Conservation (phyloP, 2,113 vertebrate genomes). For the Alectura lathami region DNA sequence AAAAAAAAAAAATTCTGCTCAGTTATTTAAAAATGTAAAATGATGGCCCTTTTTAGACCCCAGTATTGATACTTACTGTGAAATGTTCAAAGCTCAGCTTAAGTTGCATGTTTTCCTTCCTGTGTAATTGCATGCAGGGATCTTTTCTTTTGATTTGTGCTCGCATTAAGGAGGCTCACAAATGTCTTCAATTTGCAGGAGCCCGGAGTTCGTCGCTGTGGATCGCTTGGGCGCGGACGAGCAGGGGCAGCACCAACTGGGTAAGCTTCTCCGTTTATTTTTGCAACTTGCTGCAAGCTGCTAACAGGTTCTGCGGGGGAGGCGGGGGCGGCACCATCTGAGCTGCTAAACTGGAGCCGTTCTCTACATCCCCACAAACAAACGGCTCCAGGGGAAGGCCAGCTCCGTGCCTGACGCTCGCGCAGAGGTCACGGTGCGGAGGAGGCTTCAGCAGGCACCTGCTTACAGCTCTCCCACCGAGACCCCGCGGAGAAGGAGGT, state of each 20-base stretch:
- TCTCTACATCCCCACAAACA: not conserved
- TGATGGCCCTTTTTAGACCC: conserved; percentile 64
- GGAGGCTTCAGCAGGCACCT: not conserved
- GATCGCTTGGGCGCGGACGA: conserved; percentile 6
- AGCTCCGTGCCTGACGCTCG: rapidly evolving
- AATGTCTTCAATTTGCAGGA: conserved; percentile 71
- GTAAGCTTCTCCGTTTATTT: conserved; percentile 62
- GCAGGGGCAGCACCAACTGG: conserved; percentile 39
- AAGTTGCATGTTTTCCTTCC: conserved; percentile 80
- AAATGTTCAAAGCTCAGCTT: conserved; percentile 66
- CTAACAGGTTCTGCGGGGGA: not conserved
- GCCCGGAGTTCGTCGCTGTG: not conserved
- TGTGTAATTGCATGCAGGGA: conserved; percentile 80
- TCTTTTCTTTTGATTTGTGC: conserved; percentile 22
- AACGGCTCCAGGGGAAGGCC: not conserved
- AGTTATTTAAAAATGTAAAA: conserved; percentile 70
- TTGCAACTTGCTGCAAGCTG: not conserved
- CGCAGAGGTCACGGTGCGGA: rapidly evolving
- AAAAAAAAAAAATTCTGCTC: no score
- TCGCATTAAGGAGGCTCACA: conserved; percentile 24
- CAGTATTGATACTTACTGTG: conserved; percentile 62
- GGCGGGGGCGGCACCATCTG: not conserved
- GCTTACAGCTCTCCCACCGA: not conserved
- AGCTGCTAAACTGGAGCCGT: not conserved
- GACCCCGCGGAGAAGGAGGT: not conserved